These are phyloP conservation scores for Steinernema khuongi DNA, from an alignment of 1,140 invertebrate species.

Conservation along the genomic window DNA sequence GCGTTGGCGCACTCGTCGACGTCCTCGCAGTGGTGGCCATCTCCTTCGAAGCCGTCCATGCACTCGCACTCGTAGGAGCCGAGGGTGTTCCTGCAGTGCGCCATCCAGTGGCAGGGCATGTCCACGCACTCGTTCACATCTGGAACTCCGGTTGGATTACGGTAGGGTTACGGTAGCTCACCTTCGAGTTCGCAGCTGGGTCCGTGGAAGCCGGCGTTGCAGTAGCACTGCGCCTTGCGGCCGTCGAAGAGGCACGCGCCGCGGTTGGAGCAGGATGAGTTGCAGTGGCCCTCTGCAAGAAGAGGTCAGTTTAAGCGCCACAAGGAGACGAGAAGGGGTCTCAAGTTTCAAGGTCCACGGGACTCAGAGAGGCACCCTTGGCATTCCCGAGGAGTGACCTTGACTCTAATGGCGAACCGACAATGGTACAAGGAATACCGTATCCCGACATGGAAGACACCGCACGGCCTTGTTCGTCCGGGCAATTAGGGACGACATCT, in stretches of 20 bases:
- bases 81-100: slow-evolving; percentile 89
- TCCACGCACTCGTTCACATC: slow-evolving; percentile 95
- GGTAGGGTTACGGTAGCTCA: slow-evolving; percentile 2
- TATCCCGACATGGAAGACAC: too few relatives aligned
- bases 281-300: slow-evolving; percentile 42
- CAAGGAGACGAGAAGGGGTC: too few relatives aligned
- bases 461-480: too few relatives aligned
- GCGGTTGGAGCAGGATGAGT: slow-evolving; percentile 38
- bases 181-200: slow-evolving; percentile 41
- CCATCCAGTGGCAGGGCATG: slow-evolving; percentile 89
- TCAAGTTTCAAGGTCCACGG: too few relatives aligned
- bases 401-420: too few relatives aligned
- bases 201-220: slow-evolving; percentile 44
- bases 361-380: too few relatives aligned
- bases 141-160: slow-evolving; percentile 60
- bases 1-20: slow-evolving; percentile 78
- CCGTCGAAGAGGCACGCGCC: slow-evolving; percentile 52
- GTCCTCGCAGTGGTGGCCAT: slow-evolving; percentile 85
- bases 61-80: slow-evolving; percentile 90
- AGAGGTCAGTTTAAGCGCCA: too few relatives aligned
- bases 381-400: too few relatives aligned
- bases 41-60: slow-evolving; percentile 84
- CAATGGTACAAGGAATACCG: too few relatives aligned
- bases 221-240: slow-evolving; percentile 42
- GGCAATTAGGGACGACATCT: too few relatives aligned